These are phyloP conservation scores for Carettochelys insculpta DNA, from an alignment of 2,113 vertebrate species.

Conservation along the genomic window DNA sequence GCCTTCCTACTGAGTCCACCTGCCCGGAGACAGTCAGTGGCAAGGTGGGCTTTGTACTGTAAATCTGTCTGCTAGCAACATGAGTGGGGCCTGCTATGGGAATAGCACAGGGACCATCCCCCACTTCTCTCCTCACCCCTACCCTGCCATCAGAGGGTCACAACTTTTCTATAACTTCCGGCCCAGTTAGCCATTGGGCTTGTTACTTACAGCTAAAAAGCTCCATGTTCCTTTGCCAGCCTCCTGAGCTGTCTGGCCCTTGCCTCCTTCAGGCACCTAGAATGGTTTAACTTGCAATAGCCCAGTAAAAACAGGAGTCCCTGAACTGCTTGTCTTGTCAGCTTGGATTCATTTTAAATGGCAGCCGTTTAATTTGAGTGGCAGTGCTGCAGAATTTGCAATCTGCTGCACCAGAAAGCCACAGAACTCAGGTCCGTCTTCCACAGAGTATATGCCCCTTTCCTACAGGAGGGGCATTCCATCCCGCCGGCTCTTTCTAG, in stretches of 20 bases:
- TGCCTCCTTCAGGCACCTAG: accelerated
- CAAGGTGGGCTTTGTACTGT: accelerated
- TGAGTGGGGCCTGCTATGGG: not conserved
- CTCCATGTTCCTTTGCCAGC: not conserved
- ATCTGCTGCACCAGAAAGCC: accelerated
- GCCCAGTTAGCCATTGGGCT: not conserved
- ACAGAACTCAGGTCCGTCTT: accelerated
- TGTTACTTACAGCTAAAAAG: accelerated
- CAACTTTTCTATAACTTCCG: not conserved
- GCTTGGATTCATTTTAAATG: not conserved
- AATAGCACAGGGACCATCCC: no score
- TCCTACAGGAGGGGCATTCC: accelerated
- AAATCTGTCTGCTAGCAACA: not conserved
- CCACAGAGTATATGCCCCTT: not conserved
- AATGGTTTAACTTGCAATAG: not conserved
- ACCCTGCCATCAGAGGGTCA: accelerated
- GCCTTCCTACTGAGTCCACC: not conserved
- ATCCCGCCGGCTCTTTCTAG: not conserved
- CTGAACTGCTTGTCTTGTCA: not conserved
- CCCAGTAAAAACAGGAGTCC: not conserved
- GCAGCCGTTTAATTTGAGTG: accelerated
- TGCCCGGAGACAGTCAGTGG: accelerated
- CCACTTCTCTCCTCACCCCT: no score
- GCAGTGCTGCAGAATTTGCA: not conserved
- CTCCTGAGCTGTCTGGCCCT: not conserved